These are phyloP conservation scores for Malurus cyaneus DNA, from an alignment of 2,113 vertebrate genomes.

Conservation along the genomic window DNA sequence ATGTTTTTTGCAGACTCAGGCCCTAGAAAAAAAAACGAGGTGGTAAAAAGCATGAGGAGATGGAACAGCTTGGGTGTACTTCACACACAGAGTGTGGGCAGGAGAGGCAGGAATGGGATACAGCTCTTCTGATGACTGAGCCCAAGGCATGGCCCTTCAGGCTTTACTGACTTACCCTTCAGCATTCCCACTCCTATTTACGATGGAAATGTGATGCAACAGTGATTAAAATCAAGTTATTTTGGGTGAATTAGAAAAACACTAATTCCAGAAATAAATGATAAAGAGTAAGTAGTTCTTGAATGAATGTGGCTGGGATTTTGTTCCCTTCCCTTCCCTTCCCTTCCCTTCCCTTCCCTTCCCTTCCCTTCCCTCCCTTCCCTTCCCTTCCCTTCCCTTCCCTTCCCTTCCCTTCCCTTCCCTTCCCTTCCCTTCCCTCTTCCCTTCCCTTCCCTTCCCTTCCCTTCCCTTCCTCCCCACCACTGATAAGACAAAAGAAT, in stretches of 20 bases:
- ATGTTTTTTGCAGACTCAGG: neutral
- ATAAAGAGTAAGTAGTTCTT: neutral
- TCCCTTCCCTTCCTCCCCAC: neutral
- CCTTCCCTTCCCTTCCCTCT: no score
- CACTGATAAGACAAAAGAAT: neutral
- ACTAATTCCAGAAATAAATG: neutral
- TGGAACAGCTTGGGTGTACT: neutral
- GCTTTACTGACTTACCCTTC: neutral
- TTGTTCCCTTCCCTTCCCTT: fast-evolving
- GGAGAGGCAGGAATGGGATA: neutral
- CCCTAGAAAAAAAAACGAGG: neutral
- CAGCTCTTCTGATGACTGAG: neutral
- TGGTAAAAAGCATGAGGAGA: neutral
- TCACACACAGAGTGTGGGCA: neutral
- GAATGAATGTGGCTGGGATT: neutral
- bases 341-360: fast-evolving
- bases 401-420: no score
- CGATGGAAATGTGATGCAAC: neutral
- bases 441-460: no score
- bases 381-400: no score
- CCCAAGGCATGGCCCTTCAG: neutral
- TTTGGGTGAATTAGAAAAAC: neutral
- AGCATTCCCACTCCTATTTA: neutral
- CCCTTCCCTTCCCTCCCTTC: no score
- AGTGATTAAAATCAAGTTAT: neutral